phyloP scores from a whole-genome alignment of 2,113 vertebrate species.

The Chloropsis hardwickii region DNA sequence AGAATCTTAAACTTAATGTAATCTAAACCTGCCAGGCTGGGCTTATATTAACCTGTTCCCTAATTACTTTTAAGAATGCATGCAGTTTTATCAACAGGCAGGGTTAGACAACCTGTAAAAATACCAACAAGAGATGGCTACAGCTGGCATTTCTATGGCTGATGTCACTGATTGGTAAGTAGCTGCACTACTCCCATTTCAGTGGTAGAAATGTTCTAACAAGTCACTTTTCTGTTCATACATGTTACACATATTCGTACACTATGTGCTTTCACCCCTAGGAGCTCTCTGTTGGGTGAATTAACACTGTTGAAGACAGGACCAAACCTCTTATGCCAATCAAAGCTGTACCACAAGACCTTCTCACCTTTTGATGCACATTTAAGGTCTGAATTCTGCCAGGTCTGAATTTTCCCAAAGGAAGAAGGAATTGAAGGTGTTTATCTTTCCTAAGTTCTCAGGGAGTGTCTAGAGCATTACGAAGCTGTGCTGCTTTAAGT shows the following conservation, averaged over 20 bases:
- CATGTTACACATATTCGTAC: fast-evolving
- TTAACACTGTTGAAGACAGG: neutral
- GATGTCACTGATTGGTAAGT: neutral
- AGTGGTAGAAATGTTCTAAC: neutral
- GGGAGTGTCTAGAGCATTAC: neutral
- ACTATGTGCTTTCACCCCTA: neutral
- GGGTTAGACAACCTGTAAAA: neutral
- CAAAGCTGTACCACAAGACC: neutral
- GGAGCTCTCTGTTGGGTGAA: neutral
- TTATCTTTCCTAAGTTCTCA: neutral
- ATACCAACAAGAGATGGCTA: neutral
- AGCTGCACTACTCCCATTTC: neutral
- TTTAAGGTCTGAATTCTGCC: neutral
- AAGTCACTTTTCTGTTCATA: neutral
- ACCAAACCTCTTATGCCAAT: neutral
- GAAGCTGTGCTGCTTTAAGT: neutral
- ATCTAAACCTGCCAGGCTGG: neutral
- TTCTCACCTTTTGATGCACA: neutral
- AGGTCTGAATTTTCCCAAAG: neutral
- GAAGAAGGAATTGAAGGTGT: neutral
- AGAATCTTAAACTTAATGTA: neutral
- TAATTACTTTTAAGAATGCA: neutral
- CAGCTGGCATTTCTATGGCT: neutral
- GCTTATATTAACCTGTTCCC: neutral
- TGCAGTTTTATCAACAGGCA: neutral